A percentile compares a stretch with the other conserved stretches of the same genome.
Conservation (phyloP, 2,888 invertebrate genomes). For the Oligia strigilis region DNA sequence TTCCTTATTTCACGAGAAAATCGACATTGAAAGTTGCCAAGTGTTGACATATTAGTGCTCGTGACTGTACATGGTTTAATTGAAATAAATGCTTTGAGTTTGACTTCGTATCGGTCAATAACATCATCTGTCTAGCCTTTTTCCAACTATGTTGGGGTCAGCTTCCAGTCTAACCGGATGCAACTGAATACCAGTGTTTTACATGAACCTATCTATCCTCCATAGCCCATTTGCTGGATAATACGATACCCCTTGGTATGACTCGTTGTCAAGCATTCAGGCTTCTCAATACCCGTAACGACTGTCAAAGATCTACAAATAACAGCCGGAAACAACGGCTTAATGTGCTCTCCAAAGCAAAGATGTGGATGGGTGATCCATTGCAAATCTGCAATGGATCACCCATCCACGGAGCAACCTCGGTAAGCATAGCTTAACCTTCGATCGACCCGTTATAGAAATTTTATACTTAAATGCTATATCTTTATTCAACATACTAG, state of each 20-base stretch:
- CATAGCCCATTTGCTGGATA: not conserved
- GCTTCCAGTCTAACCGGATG: not conserved
- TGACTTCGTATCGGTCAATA: too few species aligned
- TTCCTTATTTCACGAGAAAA: too few species aligned
- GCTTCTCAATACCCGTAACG: not conserved
- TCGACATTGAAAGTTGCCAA: too few species aligned
- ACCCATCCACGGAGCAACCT: not conserved
- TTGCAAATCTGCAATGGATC: not conserved
- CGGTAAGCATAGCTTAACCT: not conserved
- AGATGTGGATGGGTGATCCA: too few species aligned
- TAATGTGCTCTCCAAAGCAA: not conserved
- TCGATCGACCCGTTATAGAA: not conserved
- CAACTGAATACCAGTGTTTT: not conserved
- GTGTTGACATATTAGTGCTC: too few species aligned
- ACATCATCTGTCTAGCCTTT: too few species aligned
- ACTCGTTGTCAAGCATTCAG: not conserved
- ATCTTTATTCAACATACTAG: not conserved
- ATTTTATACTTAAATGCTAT: not conserved
- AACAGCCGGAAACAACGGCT: not conserved
- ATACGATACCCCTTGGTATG: too few species aligned
- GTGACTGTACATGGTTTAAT: too few species aligned
- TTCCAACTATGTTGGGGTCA: too few species aligned
- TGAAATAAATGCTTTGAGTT: too few species aligned
- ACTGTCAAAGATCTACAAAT: not conserved
- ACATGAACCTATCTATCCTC: not conserved